Percentiles rank a stretch among this genome's conserved stretches.
phyloP scores from a whole-genome alignment of 1,140 invertebrate genomes.

The Centruroides vittatus region DNA sequence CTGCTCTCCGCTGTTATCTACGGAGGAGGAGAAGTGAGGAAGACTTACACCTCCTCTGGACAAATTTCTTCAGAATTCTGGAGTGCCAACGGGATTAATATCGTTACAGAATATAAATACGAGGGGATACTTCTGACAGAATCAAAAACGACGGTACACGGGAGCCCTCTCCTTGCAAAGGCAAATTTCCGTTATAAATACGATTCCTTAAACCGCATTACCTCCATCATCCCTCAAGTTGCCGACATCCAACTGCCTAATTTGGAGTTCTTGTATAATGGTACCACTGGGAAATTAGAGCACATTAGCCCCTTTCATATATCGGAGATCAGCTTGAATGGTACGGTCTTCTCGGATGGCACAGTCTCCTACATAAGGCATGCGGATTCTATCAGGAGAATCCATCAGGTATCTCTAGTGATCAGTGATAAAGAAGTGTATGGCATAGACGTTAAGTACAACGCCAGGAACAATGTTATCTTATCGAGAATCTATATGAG shows the following conservation, averaged over 20 bases:
- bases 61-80: slow-evolving; percentile 16
- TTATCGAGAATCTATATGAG: slow-evolving; percentile 20
- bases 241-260: slow-evolving; percentile 33
- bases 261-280: slow-evolving; percentile 65
- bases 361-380: slow-evolving; percentile 17
- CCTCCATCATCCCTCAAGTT: slow-evolving; percentile 12
- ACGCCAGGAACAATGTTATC: slow-evolving; percentile 9
- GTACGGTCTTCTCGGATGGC: slow-evolving; percentile 19
- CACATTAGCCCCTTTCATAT: slow-evolving; percentile 60
- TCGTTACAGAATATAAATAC: slow-evolving; percentile 76
- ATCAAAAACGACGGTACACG: too few species aligned
- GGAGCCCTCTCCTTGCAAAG: slow-evolving; percentile 43
- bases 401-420: slow-evolving; percentile 16
- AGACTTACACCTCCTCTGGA: slow-evolving; percentile 12
- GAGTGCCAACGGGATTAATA: slow-evolving; percentile 49
- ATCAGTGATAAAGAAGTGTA: slow-evolving; percentile 21
- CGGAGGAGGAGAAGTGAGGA: slow-evolving; percentile 38
- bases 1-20: slow-evolving; percentile 69
- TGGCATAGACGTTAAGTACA: slow-evolving; percentile 11
- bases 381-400: slow-evolving; percentile 14
- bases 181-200: slow-evolving; percentile 80
- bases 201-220: slow-evolving; percentile 59
- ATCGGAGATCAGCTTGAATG: slow-evolving; percentile 17
- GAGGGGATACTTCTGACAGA: slow-evolving; percentile 38
- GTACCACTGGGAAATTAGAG: slow-evolving; percentile 69